Evolutionary conservation across 2,113 vertebrate species (phyloP), one percentile per base, ranked within the genome.

Genomic region (Penelope pileata): DNA sequence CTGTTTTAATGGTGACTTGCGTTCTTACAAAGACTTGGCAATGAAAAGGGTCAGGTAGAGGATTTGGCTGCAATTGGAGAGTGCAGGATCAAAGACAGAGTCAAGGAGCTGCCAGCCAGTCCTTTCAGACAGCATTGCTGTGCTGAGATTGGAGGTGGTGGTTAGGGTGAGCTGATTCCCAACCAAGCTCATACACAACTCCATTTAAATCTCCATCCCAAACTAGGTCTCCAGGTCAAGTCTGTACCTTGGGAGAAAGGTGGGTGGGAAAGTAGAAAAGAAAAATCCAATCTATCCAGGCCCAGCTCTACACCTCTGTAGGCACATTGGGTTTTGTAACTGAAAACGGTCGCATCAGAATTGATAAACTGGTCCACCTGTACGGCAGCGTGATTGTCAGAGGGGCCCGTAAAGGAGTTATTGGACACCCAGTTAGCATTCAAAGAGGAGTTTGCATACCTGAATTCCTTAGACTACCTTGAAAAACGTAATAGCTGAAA

Each of bases 351-450:
- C 15, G 10, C 23, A 40, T 16, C 34, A 24, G 32, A 73, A 51
- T 18, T 10, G 30, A 40, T 91, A 81, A 89, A 56, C 10, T 1
- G 1, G 2, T 24, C 21, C 32, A 23, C 10, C 30, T 2, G 0
- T 12, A 74, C 16, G 54, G 38, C 34, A 34, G 2, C 7, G 10
- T 40, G 62, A 26, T 48, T 87, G 90, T 73, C 58, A 83, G 45
- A 78, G 36, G 24, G 2, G 7, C 34, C n/a, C 8, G 1, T 12
- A 34, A 64, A 78, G 19, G 22, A 66, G 5, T 53, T 48, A 19
- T 2, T 29, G 42, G 68, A 47, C 45, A 19, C 7, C 18, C 6
- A 30, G 5, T 77, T 38, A 54, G 30, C 27, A 32, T 73, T 77
- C 38, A 14, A 23, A 36, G 45, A 59, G 29, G 19, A 26, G 59